Conservation (phyloP, 2,888 invertebrate species). For the Antheraea assamensis region DNA sequence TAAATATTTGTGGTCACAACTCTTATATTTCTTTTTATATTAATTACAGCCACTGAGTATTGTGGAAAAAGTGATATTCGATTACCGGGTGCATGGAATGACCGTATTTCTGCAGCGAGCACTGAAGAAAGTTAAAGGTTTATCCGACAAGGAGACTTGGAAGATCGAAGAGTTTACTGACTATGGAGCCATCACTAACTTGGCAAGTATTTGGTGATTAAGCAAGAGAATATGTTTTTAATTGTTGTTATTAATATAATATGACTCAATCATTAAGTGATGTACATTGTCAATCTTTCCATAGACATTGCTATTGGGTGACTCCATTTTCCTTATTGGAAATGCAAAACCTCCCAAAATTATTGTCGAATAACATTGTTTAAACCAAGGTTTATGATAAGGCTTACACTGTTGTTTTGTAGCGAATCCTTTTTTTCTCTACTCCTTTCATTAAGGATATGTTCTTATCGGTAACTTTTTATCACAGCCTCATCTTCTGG, state of each 20-base stretch:
- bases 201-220: conserved; percentile 74
- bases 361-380: too few relatives aligned
- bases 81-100: conserved; percentile 93
- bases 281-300: too few relatives aligned
- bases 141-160: conserved; percentile 92
- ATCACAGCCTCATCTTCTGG: conserved; percentile 64
- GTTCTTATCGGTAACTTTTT: background rate
- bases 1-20: background rate
- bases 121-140: conserved; percentile 87
- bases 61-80: conserved; percentile 92
- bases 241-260: too few relatives aligned
- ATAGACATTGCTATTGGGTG: too few relatives aligned
- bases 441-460: too few relatives aligned
- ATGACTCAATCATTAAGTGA: too few relatives aligned
- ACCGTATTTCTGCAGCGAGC: conserved; percentile 92
- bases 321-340: too few relatives aligned
- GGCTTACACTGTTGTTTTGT: too few relatives aligned
- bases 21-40: conserved; percentile 6
- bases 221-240: background rate
- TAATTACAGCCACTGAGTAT: conserved; percentile 86
- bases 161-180: conserved; percentile 91
- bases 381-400: too few relatives aligned
- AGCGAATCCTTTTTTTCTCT: too few relatives aligned
- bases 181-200: conserved; percentile 91
- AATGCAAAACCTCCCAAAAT: too few relatives aligned